A percentile compares a stretch with the other conserved stretches of the same genome.
Evolutionary conservation across 2,888 invertebrate genomes (phyloP).

Genomic region (Drosophila differens): DNA sequence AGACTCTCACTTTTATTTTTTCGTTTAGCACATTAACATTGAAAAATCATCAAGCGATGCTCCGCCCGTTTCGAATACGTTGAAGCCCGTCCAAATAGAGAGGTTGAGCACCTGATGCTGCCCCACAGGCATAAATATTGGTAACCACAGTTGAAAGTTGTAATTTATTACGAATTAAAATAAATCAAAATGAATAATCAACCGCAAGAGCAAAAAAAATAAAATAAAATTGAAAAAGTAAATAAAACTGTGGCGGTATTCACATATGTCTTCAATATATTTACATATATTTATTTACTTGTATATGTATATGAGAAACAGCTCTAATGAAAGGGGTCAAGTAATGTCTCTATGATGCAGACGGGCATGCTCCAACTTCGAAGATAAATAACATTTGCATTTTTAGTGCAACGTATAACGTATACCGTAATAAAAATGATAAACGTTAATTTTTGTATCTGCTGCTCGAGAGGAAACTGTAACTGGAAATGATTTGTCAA

Average conservation of each 20-base stretch:
- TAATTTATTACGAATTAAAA: conserved; percentile 82
- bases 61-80: conserved; percentile 48
- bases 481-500: conserved; percentile 78
- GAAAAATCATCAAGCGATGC: conserved; percentile 67
- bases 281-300: background rate
- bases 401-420: conserved; percentile 57
- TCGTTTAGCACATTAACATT: conserved; percentile 69
- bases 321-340: conserved; percentile 20
- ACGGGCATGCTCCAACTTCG: conserved; percentile 20
- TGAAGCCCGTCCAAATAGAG: conserved; percentile 10
- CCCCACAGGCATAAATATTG: conserved; percentile 64
- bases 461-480: conserved; percentile 58
- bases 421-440: conserved; percentile 63
- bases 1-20: conserved; percentile 73
- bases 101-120: conserved; percentile 48
- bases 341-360: conserved; percentile 63
- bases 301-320: conserved; percentile 1
- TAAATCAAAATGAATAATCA: conserved; percentile 70
- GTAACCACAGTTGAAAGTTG: conserved; percentile 69
- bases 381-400: conserved; percentile 62
- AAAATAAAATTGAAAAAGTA: conserved; percentile 3
- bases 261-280: conserved; percentile 5
- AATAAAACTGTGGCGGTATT: conserved; percentile 5
- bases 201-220: conserved; percentile 25
- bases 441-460: conserved; percentile 73